A percentile compares a stretch with the other conserved stretches of the same genome.
Conservation (phyloP, 1,140 invertebrate species). For the Dinoponera quadriceps region DNA sequence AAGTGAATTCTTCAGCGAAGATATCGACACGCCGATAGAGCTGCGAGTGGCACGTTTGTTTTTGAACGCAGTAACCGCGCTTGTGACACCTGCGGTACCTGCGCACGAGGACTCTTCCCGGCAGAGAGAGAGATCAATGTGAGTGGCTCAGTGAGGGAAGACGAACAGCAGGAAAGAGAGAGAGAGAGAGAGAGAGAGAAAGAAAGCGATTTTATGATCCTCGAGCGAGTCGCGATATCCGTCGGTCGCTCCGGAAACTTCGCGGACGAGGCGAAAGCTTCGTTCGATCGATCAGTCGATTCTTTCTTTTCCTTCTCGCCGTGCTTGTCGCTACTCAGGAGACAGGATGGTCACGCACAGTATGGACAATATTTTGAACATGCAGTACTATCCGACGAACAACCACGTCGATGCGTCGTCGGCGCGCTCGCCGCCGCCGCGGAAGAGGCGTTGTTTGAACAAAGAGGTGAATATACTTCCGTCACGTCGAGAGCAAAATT, state of each 20-base stretch:
- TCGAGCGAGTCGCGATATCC: neutral
- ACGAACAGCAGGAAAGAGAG: no score
- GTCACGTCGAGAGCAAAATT: neutral
- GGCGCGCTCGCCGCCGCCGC: slow-evolving; percentile 75
- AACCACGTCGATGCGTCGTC: slow-evolving; percentile 72
- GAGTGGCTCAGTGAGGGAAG: no score
- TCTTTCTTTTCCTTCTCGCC: neutral
- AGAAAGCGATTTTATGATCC: neutral
- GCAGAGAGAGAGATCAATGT: neutral
- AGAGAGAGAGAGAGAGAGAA: no score
- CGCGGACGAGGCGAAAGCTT: neutral
- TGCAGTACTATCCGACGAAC: slow-evolving; percentile 82
- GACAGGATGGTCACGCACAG: slow-evolving; percentile 83
- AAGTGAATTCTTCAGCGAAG: no score
- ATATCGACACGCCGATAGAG: no score
- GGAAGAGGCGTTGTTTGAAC: slow-evolving; percentile 82
- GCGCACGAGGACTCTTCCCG: neutral
- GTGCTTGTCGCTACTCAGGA: neutral
- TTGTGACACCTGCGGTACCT: neutral
- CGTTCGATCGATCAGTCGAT: neutral
- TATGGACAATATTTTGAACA: slow-evolving; percentile 84
- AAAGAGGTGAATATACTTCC: slow-evolving; percentile 81
- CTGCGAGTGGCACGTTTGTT: neutral
- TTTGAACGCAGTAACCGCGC: neutral
- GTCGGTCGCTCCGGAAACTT: neutral